Conservation (phyloP, 2,888 invertebrate genomes). For the Neoascia interrupta region DNA sequence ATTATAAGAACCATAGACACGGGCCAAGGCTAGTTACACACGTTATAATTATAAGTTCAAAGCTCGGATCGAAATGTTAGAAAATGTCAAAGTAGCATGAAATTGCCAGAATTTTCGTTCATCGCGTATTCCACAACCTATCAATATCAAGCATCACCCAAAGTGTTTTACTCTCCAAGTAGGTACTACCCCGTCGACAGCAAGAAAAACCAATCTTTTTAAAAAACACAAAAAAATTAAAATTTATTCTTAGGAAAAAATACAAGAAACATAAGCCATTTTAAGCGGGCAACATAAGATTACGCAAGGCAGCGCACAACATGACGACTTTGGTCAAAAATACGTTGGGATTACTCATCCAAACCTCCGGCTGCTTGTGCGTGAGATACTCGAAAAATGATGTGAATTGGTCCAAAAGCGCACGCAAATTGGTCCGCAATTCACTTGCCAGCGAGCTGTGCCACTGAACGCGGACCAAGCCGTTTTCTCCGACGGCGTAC, state of each 20-base stretch:
- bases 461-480: background rate
- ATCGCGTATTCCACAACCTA: no score
- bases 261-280: background rate
- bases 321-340: background rate
- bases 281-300: constrained; percentile 7
- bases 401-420: background rate
- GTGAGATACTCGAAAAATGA: background rate
- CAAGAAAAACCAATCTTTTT: no score
- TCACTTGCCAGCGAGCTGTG: background rate
- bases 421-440: background rate
- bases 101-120: background rate
- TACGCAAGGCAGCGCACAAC: constrained; percentile 7
- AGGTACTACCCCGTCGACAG: no score
- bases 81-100: no score
- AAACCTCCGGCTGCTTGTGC: constrained; percentile 15
- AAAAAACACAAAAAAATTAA: no score
- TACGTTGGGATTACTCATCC: background rate
- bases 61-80: no score
- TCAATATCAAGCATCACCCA: no score
- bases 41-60: no score
- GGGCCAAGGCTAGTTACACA: no score
- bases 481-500: no score
- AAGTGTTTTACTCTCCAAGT: no score
- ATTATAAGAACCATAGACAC: no score
- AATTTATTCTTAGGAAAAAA: constrained; percentile 7